Conservation (phyloP, 2,888 invertebrate species). For the Drosophila recens region DNA sequence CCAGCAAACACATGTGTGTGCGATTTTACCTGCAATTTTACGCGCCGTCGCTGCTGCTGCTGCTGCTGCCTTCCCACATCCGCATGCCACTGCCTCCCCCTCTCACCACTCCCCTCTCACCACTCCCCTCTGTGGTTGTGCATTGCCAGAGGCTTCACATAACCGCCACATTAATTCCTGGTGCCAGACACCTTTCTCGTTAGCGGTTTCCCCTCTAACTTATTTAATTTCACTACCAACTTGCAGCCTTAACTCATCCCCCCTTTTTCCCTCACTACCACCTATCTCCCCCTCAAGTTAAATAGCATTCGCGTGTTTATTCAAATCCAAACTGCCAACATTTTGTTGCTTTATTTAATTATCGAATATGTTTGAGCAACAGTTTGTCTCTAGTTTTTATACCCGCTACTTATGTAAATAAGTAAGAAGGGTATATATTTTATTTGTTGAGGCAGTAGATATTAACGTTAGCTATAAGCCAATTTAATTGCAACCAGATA, state of each 20-base stretch:
- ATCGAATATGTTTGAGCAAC: slow-evolving; percentile 69
- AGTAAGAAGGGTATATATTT: no score
- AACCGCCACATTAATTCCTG: slow-evolving; percentile 80
- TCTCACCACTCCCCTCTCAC: not conserved
- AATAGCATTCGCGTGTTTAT: slow-evolving; percentile 57
- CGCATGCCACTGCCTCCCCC: slow-evolving; percentile 5
- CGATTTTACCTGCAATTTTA: slow-evolving; percentile 71
- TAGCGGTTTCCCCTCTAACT: slow-evolving; percentile 75
- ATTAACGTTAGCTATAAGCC: no score
- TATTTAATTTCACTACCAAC: slow-evolving; percentile 69
- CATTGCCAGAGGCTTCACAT: slow-evolving; percentile 34
- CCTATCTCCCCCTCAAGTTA: slow-evolving; percentile 24
- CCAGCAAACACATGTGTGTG: slow-evolving; percentile 76
- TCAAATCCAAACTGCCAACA: slow-evolving; percentile 59
- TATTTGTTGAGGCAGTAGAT: no score
- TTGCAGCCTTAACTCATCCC: slow-evolving; percentile 2
- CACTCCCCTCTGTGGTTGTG: slow-evolving; percentile 11
- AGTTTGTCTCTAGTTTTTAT: slow-evolving; percentile 47
- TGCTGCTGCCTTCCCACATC: slow-evolving; percentile 22
- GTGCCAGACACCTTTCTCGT: slow-evolving; percentile 82
- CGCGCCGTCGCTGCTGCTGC: slow-evolving; percentile 65
- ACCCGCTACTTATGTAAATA: no score
- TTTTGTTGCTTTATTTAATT: slow-evolving; percentile 72
- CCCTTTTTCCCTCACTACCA: no score
- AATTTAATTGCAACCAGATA: no score